Evolutionary conservation across 2,113 vertebrate genomes (phyloP).

Genomic region (Pitta sordida): DNA sequence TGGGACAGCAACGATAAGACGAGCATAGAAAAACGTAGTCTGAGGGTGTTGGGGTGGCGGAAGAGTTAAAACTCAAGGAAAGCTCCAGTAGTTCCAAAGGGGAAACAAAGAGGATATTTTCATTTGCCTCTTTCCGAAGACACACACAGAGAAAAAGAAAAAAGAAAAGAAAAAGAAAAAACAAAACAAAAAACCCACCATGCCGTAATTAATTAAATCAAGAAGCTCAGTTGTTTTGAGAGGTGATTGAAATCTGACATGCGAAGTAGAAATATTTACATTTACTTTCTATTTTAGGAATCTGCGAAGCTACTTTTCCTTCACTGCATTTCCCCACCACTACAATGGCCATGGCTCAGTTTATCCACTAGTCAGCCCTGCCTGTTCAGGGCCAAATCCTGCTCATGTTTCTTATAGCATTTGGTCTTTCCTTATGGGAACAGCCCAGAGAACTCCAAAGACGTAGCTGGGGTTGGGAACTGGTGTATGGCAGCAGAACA

Average conservation of each 20-base stretch:
- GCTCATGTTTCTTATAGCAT: not conserved
- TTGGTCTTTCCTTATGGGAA: not conserved
- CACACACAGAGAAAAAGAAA: not conserved
- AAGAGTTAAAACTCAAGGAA: constrained; percentile 68
- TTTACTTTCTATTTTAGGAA: constrained; percentile 58
- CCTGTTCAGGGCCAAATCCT: not conserved
- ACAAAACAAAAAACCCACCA: not conserved
- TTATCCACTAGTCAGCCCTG: not conserved
- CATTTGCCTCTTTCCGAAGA: constrained; percentile 54
- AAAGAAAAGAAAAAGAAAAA: not conserved
- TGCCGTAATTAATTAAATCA: constrained; percentile 56
- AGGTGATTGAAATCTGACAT: constrained; percentile 52
- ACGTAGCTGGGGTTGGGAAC: not conserved
- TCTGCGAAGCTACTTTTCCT: constrained; percentile 28
- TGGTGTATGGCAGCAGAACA: fast-evolving
- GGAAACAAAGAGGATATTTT: constrained; percentile 65
- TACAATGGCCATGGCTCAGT: not conserved
- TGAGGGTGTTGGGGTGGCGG: not conserved
- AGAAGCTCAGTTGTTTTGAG: constrained; percentile 54
- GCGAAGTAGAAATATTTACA: constrained; percentile 28
- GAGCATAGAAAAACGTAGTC: not conserved
- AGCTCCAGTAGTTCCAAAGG: constrained; percentile 36
- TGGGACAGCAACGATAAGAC: constrained; percentile 63
- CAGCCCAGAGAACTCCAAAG: not conserved
- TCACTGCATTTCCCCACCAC: constrained; percentile 34